phyloP scores from a whole-genome alignment of 2,888 invertebrate species.

The Idaea dimidiata region DNA sequence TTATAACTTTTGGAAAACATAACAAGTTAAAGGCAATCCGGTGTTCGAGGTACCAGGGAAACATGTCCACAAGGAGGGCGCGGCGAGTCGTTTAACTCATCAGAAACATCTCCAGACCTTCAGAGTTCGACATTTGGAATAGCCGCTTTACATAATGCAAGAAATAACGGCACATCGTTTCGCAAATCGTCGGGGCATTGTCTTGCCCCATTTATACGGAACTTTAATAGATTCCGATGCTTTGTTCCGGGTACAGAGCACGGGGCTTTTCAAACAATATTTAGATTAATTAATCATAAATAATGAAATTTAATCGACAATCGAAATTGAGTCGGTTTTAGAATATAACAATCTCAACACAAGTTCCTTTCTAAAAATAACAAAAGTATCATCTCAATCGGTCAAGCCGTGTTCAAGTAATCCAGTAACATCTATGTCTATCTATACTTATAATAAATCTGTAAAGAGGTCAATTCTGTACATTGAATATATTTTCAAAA shows the following conservation, averaged over 20 bases:
- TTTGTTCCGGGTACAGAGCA: background rate
- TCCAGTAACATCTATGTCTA: too few species aligned
- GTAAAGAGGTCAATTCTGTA: too few species aligned
- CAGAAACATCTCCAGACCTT: conserved; percentile 1
- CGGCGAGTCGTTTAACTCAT: background rate
- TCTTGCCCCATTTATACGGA: background rate
- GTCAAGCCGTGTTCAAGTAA: too few species aligned
- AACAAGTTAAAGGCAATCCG: conserved; percentile 7
- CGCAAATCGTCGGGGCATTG: background rate
- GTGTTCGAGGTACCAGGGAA: background rate
- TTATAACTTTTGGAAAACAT: conserved; percentile 20
- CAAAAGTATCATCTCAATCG: too few species aligned
- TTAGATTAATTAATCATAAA: background rate
- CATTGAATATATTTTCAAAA: too few species aligned
- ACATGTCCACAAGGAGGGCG: background rate
- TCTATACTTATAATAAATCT: too few species aligned
- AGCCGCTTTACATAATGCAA: background rate
- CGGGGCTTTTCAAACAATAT: background rate
- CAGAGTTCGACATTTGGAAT: background rate
- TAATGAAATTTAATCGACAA: background rate
- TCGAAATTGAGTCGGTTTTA: background rate
- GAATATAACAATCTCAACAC: background rate
- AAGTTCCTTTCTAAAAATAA: too few species aligned
- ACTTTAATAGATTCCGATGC: background rate
- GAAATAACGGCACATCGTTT: conserved; percentile 1